phyloP scores from a whole-genome alignment of 2,888 invertebrate genomes.

The Cinara cedri region DNA sequence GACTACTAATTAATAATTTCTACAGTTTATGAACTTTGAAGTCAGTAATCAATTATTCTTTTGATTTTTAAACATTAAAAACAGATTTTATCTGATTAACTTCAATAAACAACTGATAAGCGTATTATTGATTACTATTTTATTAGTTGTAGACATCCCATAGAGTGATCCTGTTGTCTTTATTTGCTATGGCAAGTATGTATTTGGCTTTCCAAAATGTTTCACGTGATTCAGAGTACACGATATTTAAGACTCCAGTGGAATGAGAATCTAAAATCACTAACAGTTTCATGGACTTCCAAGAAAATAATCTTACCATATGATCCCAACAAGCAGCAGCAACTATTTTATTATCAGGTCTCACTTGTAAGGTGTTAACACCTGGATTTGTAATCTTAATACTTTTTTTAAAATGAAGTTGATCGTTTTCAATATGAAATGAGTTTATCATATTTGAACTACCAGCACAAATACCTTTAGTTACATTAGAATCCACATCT shows the following conservation, averaged over 20 bases:
- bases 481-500: conserved; percentile 72
- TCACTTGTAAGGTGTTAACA: conserved; percentile 72
- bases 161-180: conserved; percentile 77
- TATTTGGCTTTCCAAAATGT: conserved; percentile 72
- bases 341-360: conserved; percentile 76
- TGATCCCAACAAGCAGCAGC: conserved; percentile 80
- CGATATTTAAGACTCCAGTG: conserved; percentile 74
- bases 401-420: conserved; percentile 64
- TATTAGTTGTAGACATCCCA: conserved; percentile 73
- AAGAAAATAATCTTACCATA: conserved; percentile 76
- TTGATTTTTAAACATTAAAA: too few species aligned
- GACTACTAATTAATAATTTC: too few species aligned
- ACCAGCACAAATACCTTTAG: conserved; percentile 73
- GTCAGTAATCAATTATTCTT: too few species aligned
- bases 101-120: too few species aligned
- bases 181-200: conserved; percentile 78
- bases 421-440: conserved; percentile 68
- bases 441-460: conserved; percentile 71
- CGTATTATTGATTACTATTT: too few species aligned
- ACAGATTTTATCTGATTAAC: too few species aligned
- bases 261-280: conserved; percentile 78
- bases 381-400: conserved; percentile 76
- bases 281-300: conserved; percentile 75
- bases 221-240: conserved; percentile 72
- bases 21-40: too few species aligned